Percentiles rank a stretch among this genome's conserved stretches.
Conservation (phyloP, 2,797 vertebrate species). For the Sus cebifrons region DNA sequence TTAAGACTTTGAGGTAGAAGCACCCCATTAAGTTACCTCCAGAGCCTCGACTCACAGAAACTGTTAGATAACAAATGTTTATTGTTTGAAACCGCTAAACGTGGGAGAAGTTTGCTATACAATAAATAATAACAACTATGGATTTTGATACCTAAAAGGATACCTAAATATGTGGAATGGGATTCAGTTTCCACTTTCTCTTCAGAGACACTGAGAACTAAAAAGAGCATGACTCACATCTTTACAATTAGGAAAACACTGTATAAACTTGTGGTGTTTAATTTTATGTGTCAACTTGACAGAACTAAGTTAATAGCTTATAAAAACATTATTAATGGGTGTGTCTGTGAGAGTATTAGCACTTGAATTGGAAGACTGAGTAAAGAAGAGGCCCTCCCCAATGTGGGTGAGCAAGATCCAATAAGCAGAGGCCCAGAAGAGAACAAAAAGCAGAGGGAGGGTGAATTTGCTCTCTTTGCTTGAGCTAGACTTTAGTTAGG, state of each 20-base stretch:
- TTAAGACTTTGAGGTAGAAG: not conserved
- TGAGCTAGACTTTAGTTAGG: not conserved
- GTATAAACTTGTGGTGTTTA: not conserved
- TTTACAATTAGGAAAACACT: not conserved
- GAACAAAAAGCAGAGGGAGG: not conserved
- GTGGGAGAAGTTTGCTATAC: not conserved
- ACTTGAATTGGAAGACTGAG: not conserved
- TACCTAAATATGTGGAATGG: not conserved
- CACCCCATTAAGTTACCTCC: not conserved
- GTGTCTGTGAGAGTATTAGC: not conserved
- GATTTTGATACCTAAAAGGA: not conserved
- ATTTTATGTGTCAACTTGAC: not conserved
- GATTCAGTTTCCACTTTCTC: not conserved
- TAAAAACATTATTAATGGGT: not conserved
- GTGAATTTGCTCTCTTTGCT: not conserved
- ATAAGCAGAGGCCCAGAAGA: not conserved
- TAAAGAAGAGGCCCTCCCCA: not conserved
- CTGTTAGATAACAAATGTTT: not conserved
- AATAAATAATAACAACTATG: not conserved
- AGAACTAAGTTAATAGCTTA: not conserved
- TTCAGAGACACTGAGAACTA: not conserved
- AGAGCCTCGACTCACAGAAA: not conserved
- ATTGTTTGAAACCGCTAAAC: not conserved
- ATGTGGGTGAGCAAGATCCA: not conserved
- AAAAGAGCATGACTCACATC: not conserved